Evolutionary conservation across 2,888 invertebrate genomes (phyloP), one percentile per base, ranked within the genome.

Genomic region (Drosophila formosana): DNA sequence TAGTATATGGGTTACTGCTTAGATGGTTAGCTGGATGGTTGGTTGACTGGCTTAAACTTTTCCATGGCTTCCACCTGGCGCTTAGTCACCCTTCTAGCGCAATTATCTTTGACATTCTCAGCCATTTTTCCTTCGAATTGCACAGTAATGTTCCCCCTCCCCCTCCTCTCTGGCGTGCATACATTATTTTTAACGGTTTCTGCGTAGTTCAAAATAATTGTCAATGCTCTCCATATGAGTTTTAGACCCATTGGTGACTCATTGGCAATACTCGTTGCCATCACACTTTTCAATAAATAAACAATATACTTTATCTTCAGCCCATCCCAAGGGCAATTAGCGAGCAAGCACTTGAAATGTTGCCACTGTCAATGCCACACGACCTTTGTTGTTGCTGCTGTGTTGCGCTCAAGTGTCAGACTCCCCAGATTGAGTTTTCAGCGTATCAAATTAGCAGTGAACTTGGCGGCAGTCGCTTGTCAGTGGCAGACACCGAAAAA

Each of bases 311-410:
- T 46, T 23, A 25, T 45, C 37, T 26, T 1, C 11, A 2, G 8
- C 3, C 41, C 13, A 11, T 30, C 30, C 6, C 25, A 7, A 9
- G 13, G 34, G 68, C 87, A 87, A 84, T 84, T 87, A 84, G 78
- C 66, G 67, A 55, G 37, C n/a, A 68, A 37, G 23, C 86, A 86
- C 86, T 86, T 75, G 61, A 80, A 88, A 57, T 65, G 62, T 74
- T 78, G 75, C 61, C 72, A 78, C 68, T 75, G 80, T 70, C 75
- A 82, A 71, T 78, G 72, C 56, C 79, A 71, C 74, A 68, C 67
- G 73, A 79, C 73, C 66, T 70, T 77, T 85, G 70, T 85, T 85
- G 69, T 85, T 75, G 66, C 74, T 67, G 47, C 70, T 72, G 51
- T 64, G 66, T 69, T 85, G 37, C 63, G 65, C 75, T 88, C 80